Evolutionary conservation across 1,140 invertebrate species (phyloP).

Genomic region (Anoplophora glabripennis): DNA sequence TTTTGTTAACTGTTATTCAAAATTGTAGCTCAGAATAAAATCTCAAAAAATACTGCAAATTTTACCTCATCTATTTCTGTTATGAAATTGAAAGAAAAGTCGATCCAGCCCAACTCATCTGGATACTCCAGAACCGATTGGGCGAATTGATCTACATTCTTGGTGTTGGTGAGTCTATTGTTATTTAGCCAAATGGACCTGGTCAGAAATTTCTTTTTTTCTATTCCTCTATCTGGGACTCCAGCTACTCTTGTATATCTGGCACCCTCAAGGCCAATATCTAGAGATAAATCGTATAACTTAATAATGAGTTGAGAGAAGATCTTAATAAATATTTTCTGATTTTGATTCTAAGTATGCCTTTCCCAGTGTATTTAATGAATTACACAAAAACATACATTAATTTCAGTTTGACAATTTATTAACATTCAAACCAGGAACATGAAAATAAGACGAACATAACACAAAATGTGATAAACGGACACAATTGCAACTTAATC

Average conservation of each 20-base stretch:
- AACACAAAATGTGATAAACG: too few relatives aligned
- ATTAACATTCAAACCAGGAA: not conserved
- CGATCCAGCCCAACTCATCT: conserved; percentile 52
- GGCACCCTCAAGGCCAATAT: conserved; percentile 33
- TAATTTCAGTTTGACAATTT: not conserved
- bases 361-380: too few relatives aligned
- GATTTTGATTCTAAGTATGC: too few relatives aligned
- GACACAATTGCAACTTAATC: not conserved
- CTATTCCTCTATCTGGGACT: conserved; percentile 43
- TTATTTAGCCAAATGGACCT: conserved; percentile 56
- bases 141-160: conserved; percentile 46
- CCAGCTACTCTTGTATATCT: conserved; percentile 44
- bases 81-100: conserved; percentile 56
- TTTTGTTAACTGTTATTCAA: not conserved
- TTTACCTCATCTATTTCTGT: conserved; percentile 48
- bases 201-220: conserved; percentile 50
- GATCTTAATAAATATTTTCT: too few relatives aligned
- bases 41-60: not conserved
- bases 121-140: conserved; percentile 49
- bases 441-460: not conserved
- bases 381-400: too few relatives aligned
- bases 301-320: too few relatives aligned
- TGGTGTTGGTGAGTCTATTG: conserved; percentile 50
- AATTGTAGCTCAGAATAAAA: not conserved
- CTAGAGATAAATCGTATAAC: conserved; percentile 22